Conservation (phyloP, 2,113 vertebrate species). For the Calyptomena viridis region DNA sequence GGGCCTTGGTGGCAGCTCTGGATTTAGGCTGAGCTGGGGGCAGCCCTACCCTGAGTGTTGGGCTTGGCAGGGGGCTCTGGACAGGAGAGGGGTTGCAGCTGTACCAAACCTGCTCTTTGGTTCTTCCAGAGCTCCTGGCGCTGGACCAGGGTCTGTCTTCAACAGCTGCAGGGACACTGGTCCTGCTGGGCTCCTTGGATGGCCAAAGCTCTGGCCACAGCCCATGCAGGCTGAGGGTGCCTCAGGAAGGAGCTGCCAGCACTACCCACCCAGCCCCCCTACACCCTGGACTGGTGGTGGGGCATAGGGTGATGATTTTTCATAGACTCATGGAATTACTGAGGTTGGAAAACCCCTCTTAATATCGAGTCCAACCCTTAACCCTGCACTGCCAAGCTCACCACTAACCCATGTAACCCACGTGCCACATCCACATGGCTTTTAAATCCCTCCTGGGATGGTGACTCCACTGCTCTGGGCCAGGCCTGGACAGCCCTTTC, state of each 20-base stretch:
- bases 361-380: not conserved
- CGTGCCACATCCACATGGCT: not conserved
- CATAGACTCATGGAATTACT: not conserved
- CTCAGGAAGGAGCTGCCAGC: accelerated
- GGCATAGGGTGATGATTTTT: not conserved
- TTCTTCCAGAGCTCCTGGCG: not conserved
- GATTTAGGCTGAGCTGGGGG: not conserved
- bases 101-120: not conserved
- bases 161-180: not conserved
- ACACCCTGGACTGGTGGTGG: not conserved
- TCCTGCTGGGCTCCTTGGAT: not conserved
- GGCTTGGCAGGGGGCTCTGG: not conserved
- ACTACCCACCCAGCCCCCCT: accelerated
- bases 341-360: not conserved
- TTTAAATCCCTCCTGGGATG: not conserved
- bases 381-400: not conserved
- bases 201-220: not conserved
- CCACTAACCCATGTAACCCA: not conserved
- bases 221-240: not conserved
- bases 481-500: not conserved
- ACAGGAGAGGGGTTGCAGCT: not conserved
- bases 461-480: not conserved
- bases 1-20: not conserved
- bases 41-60: not conserved
- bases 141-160: not conserved